These are phyloP conservation scores for Palaemon carinicauda DNA, from an alignment of 1,140 invertebrate species.

Conservation along the genomic window DNA sequence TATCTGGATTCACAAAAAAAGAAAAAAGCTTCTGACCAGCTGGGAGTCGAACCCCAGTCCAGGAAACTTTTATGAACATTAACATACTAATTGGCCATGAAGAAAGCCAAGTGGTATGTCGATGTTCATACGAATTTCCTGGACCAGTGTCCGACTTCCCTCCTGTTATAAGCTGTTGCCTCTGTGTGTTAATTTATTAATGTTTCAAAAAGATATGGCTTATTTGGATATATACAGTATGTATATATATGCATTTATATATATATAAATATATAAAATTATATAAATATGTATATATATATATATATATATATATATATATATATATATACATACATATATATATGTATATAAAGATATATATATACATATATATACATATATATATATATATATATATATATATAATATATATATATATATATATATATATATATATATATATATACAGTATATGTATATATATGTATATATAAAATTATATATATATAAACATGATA, in stretches of 20 bases:
- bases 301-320: not conserved
- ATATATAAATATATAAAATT: not conserved
- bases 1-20: too few relatives aligned
- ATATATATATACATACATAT: not conserved
- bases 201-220: not conserved
- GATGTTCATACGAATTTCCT: too few relatives aligned
- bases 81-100: too few relatives aligned
- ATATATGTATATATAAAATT: not conserved
- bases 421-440: constrained; percentile 24
- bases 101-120: too few relatives aligned
- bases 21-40: too few relatives aligned
- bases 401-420: not conserved
- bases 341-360: not conserved
- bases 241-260: not conserved
- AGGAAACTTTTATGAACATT: too few relatives aligned
- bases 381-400: not conserved
- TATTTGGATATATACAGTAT: too few relatives aligned
- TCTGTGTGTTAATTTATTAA: too few relatives aligned
- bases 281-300: not conserved
- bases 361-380: not conserved
- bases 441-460: too few relatives aligned
- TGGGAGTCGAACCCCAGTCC: too few relatives aligned
- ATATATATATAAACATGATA: not conserved
- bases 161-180: too few relatives aligned
- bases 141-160: too few relatives aligned